Percentiles rank a stretch among this genome's conserved stretches.
Evolutionary conservation across 2,888 invertebrate genomes (phyloP).

Genomic region (Allygus modestus): DNA sequence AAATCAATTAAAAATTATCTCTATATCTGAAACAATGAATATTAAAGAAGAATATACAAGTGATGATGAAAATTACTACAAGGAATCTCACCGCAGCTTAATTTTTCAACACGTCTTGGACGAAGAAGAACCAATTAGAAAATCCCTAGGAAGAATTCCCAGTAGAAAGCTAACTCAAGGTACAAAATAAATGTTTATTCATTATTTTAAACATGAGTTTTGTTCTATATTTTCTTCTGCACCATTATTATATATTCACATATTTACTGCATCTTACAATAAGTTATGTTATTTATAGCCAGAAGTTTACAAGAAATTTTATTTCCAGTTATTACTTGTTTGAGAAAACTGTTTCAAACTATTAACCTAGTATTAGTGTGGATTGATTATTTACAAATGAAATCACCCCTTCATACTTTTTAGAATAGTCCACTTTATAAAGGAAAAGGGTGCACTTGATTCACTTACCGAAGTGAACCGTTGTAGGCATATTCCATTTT

Average conservation of each 20-base stretch:
- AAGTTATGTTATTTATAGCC: no score
- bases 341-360: no score
- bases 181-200: no score
- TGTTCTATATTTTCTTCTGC: no score
- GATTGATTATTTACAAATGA: no score
- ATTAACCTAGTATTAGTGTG: no score
- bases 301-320: no score
- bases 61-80: constrained; percentile 38
- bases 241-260: no score
- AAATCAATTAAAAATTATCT: constrained; percentile 14
- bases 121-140: constrained; percentile 11
- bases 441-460: not conserved
- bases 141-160: constrained; percentile 14
- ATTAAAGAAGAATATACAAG: constrained; percentile 45
- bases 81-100: not conserved
- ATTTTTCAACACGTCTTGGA: constrained; percentile 5
- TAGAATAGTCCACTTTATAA: constrained; percentile 16
- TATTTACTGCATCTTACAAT: no score
- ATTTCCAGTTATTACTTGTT: no score
- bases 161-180: not conserved
- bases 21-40: constrained; percentile 27
- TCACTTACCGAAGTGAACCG: constrained; percentile 27
- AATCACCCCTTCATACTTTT: not conserved
- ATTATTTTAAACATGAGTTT: not conserved
- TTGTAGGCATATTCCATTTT: constrained; percentile 43